Evolutionary conservation across 2,113 vertebrate species (phyloP), one percentile per base, ranked within the genome.

Genomic region (Dolichallabes microphthalmus): DNA sequence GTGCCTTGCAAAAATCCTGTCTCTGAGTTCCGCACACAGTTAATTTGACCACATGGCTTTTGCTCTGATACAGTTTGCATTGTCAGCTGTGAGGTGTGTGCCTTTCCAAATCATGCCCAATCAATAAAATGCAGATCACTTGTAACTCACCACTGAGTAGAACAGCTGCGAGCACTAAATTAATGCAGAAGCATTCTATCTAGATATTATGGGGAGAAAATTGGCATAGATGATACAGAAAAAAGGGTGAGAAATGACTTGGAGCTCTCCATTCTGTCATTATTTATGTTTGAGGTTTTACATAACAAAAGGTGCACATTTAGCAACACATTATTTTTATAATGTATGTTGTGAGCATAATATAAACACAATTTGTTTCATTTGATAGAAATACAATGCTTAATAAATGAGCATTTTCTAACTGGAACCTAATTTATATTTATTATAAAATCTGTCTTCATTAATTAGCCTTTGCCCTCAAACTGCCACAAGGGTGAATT

Each of bases 131-230:
- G 45, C 90, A 88, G 88, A 85, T 82, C 89, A 8, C 80, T 76
- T 58, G 86, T 84, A 90, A 85, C 79, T 86, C 87, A 91, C 89
- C 83, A 88, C 89, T 89, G 86, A 87, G 85, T 93, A 85, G 82
- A 53, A 89, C 88, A 79, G 89, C 80, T 88, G 85, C 84, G 87
- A 88, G 88, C 89, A 55, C 80, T 82, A 66, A 91, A 93, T 86
- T 76, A 87, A 90, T 88, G 75, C 78, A 89, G 84, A 52, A 35
- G 66, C 81, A 69, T 86, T 86, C 82, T 14, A 80, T 73, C 35
- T 71, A 80, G 20, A 52, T 68, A 86, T 73, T 60, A 60, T 71
- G 53, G 2, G 13, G 1, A 71, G 39, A n/a, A 52, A 58, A 58
- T 19, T 61, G 14, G 35, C 11, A 14, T 12, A 30, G 32, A 75